These are phyloP conservation scores for Dendrocincla tyrannina DNA, from an alignment of 2,797 vertebrate genomes.

Conservation along the genomic window DNA sequence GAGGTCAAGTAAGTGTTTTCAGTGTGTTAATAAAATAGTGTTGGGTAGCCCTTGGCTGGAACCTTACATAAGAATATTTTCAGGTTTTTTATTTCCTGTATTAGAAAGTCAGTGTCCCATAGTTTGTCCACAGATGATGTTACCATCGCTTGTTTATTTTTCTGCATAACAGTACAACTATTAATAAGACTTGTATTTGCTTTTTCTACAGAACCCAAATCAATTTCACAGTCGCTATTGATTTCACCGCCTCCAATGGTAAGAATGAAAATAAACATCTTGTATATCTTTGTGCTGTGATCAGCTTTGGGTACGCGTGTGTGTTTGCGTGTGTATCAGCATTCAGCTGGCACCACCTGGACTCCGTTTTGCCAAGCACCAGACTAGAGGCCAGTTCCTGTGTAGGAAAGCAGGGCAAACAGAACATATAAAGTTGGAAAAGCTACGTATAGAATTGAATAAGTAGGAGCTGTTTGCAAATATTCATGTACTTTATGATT, in stretches of 20 bases:
- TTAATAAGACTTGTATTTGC: conserved; percentile 38
- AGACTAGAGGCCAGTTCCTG: background rate
- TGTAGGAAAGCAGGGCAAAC: background rate
- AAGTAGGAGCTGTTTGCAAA: background rate
- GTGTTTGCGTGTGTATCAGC: background rate
- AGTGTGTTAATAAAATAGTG: background rate
- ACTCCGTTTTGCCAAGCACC: background rate
- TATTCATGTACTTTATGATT: background rate
- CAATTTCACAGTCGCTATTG: conserved; percentile 99
- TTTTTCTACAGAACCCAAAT: conserved; percentile 93
- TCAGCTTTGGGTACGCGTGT: background rate
- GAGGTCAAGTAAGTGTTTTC: background rate
- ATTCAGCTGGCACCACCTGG: background rate
- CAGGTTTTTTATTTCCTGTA: background rate
- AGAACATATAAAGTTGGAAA: background rate
- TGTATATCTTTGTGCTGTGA: background rate
- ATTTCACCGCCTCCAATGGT: conserved; percentile 99
- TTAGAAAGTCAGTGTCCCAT: background rate
- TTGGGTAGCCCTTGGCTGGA: background rate
- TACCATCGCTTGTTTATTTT: conserved; percentile 1
- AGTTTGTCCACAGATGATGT: background rate
- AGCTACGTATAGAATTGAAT: background rate
- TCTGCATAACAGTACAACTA: background rate
- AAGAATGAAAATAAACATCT: conserved; percentile 65
- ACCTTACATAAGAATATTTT: background rate